Evolutionary conservation across 2,888 invertebrate genomes (phyloP), one percentile per base, ranked within the genome.

Genomic region (Crematogaster levior): DNA sequence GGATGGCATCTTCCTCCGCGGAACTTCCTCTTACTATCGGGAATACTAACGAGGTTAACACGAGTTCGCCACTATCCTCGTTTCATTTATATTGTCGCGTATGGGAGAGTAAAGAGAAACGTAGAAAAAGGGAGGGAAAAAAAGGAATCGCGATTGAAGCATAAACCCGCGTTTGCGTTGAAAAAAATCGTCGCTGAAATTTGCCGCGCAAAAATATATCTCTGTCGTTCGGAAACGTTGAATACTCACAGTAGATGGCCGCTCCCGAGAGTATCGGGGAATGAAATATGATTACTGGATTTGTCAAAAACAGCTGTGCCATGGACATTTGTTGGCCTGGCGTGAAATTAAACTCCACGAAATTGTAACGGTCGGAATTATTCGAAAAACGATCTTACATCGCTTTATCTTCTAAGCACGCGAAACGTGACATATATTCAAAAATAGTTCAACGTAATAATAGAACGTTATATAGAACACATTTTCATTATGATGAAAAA

Each of bases 281-380:
- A 86, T 89, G 86, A 89, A 89, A 89, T 89, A 89, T 85, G 89
- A 86, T 89, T 88, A 84, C 84, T 51, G 89, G 86, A 89, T 89
- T 89, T 89, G 89, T 89, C 89, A 89, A 89, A 89, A 89, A 88
- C 89, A 89, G 89, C 89, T 89, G 89, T 83, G 89, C 86, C 89
- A 85, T 68, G 86, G 84, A 85, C 85, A 86, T 88, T 86, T 85
- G 88, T 86, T 86, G 86, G 79, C 79, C 79, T 65, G 85, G 85
- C 85, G 80, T 86, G 88, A 89, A 89, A 89, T 88, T 88, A 89
- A 89, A 88, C 84, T 85, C 83, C 84, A 74, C 85, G 85, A 84
- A 87, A 88, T 86, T 89, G 83, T 85, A 85, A 85, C 84, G 53
- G 21, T 40, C 30, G 77, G 24, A 68, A 79, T 68, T 79, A 79